Percentiles rank a stretch among this genome's conserved stretches.
Conservation (phyloP, 1,140 invertebrate species). For the Cotesia typhae region DNA sequence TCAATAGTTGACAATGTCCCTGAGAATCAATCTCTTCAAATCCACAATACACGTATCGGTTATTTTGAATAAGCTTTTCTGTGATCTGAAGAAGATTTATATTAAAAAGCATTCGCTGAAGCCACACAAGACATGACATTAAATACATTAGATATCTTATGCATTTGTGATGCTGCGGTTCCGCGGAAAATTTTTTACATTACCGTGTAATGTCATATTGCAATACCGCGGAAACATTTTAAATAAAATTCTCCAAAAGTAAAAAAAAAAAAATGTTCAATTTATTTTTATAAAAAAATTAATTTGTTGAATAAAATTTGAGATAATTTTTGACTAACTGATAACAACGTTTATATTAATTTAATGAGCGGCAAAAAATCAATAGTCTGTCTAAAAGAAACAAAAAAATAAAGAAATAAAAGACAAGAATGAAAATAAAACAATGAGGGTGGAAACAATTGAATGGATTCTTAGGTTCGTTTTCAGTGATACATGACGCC, state of each 20-base stretch:
- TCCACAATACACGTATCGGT: background rate
- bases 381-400: background rate
- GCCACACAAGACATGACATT: background rate
- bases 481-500: constrained; percentile 48
- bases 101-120: background rate
- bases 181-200: background rate
- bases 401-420: background rate
- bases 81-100: background rate
- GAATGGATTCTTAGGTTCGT: constrained; percentile 39
- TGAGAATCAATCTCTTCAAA: background rate
- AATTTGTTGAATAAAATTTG: no score
- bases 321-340: no score
- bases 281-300: no score
- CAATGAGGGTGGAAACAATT: constrained; percentile 40
- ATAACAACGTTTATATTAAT: no score
- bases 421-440: constrained; percentile 1
- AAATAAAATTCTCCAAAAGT: no score
- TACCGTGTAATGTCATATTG: no score
- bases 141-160: background rate
- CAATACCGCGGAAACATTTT: no score
- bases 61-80: background rate
- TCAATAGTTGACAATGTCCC: background rate
- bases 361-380: no score
- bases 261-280: no score
- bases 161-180: background rate